Conservation (phyloP, 2,113 vertebrate genomes). For the Seriola rivoliana region DNA sequence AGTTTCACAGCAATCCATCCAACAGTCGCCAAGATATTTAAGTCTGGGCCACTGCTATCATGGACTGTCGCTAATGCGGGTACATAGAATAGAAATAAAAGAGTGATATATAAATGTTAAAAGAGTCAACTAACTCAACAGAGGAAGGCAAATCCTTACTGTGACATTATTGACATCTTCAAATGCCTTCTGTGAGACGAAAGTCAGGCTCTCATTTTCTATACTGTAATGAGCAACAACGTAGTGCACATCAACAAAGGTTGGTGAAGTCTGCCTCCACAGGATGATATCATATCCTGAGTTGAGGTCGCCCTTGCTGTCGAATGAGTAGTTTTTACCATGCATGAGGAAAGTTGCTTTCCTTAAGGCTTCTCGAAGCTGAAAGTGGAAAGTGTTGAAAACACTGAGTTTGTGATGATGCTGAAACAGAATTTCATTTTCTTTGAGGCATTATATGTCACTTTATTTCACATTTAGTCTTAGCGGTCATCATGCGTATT, state of each 20-base stretch:
- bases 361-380: conserved; percentile 85
- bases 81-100: neutral
- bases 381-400: conserved; percentile 23
- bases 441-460: neutral
- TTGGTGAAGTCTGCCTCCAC: conserved; percentile 80
- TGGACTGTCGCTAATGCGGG: neutral
- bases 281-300: conserved; percentile 85
- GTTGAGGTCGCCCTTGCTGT: conserved; percentile 82
- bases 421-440: neutral
- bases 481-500: neutral
- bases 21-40: neutral
- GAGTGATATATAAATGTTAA: neutral
- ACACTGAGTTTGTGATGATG: conserved; percentile 7
- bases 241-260: conserved; percentile 56
- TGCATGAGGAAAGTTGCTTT: conserved; percentile 73
- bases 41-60: neutral
- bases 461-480: neutral
- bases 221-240: conserved; percentile 83
- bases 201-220: conserved; percentile 73
- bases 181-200: conserved; percentile 70
- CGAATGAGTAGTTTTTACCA: conserved; percentile 80
- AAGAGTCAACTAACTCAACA: neutral
- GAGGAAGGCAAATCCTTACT: conserved; percentile 16
- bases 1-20: no score
- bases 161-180: neutral